Evolutionary conservation across 2,113 vertebrate species (phyloP), one percentile per base, ranked within the genome.

Genomic region (Numenius arquata): DNA sequence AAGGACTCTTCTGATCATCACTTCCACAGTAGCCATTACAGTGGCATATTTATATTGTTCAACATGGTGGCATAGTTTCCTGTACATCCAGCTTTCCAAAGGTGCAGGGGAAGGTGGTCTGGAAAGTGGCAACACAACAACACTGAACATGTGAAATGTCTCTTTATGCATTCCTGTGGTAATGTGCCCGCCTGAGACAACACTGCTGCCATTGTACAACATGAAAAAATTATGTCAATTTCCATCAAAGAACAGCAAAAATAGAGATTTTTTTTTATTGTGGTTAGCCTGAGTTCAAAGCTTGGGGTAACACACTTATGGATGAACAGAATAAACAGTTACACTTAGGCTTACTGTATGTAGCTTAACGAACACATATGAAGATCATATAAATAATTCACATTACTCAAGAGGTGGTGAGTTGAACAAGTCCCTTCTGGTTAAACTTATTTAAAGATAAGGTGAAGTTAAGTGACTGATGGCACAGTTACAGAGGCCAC

Each of bases 381-480:
- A 98, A 98, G 97, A 98, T 98, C 88, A 41, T 97, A 99, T 99
- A 98, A 99, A 99, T 99, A 99, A 99, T 99, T 99, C 98, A 99
- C 97, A 83, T 97, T 98, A 97, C 98, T 98, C 97, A 97, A 97
- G 98, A 98, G 98, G 98, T 97, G 98, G 97, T 74, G 97, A 98
- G 97, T 96, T 89, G 98, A 98, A 99, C 98, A 98, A 98, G 98
- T 99, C 99, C 98, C 98, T 98, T 97, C 98, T 98, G 98, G 98
- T 99, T 99, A 98, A 98, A 97, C 97, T 98, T 98, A 98, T 98
- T 99, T 99, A 98, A 98, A 98, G 98, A 98, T 98, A 97, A 97
- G 98, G 97, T 97, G 93, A 96, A 97, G 98, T 98, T 99, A 98
- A 99, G 98, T 98, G 98, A 97, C 96, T 98, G 98, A 98, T 98